phyloP scores from a whole-genome alignment of 2,113 vertebrate genomes.

The Brachirus orientalis region DNA sequence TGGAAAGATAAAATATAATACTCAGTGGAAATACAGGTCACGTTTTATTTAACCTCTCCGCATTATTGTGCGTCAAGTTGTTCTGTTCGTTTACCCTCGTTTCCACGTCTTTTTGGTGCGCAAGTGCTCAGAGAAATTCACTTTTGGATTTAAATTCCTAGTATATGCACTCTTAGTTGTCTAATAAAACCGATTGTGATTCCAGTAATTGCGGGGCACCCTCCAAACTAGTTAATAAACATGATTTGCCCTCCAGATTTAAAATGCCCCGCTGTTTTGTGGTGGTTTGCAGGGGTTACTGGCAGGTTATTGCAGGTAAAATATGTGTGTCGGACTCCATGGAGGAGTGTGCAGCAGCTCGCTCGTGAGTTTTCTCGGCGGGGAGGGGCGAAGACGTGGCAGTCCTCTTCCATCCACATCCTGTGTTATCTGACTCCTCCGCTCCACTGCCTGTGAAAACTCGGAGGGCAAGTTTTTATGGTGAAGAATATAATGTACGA shows the following conservation, averaged over 20 bases:
- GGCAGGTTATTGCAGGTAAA: conserved; percentile 36
- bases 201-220: too few species aligned
- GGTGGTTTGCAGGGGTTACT: conserved; percentile 2
- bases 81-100: too few species aligned
- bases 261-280: neutral
- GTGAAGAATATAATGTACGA: neutral
- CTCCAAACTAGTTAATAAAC: neutral
- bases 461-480: neutral
- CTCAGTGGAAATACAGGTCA: too few species aligned
- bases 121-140: too few species aligned
- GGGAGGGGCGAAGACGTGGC: conserved; percentile 83
- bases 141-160: too few species aligned
- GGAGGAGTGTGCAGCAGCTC: conserved; percentile 1
- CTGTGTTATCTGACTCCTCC: conserved; percentile 34
- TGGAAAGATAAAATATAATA: neutral
- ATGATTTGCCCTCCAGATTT: neutral
- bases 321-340: conserved; percentile 20
- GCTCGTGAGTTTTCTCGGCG: conserved; percentile 34
- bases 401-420: conserved; percentile 61
- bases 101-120: too few species aligned
- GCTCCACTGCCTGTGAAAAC: conserved; percentile 9
- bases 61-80: too few species aligned
- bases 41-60: too few species aligned
- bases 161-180: too few species aligned
- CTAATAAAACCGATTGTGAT: too few species aligned